These are phyloP conservation scores for Nemopilema nomurai DNA, from an alignment of 30 jellyfish, hydroid and myxozoan species.

Conservation along the genomic window DNA sequence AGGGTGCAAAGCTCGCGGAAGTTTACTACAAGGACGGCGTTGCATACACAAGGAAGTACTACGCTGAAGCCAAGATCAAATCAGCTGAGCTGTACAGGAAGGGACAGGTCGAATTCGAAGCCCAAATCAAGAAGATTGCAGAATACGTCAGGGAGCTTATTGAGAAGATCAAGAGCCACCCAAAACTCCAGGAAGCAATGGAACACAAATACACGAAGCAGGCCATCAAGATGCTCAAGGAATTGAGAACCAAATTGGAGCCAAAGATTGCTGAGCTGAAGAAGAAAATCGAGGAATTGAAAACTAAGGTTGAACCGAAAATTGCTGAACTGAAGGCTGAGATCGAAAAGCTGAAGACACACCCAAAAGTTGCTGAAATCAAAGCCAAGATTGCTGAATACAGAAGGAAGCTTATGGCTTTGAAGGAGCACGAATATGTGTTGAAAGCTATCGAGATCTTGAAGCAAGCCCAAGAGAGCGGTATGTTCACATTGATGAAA, in stretches of 20 bases:
- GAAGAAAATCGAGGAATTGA: conserved; percentile 34
- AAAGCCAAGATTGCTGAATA: conserved; percentile 49
- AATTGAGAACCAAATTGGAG: conserved; percentile 31
- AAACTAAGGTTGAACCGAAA: conserved; percentile 35
- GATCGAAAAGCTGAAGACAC: conserved; percentile 59
- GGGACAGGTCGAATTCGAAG: conserved; percentile 52
- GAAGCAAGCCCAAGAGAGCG: conserved; percentile 72
- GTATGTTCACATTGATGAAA: conserved; percentile 67
- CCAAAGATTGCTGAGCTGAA: conserved; percentile 50
- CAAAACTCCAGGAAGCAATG: conserved; percentile 53
- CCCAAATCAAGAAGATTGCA: conserved; percentile 50
- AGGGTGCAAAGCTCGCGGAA: conserved; percentile 32
- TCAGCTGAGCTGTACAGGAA: conserved; percentile 62
- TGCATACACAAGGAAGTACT: conserved; percentile 35
- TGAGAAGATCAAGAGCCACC: conserved; percentile 70
- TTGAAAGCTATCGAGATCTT: conserved; percentile 34
- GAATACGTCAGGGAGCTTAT: conserved; percentile 45
- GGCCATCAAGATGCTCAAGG: conserved; percentile 43
- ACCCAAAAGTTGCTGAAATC: conserved; percentile 62
- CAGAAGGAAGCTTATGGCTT: conserved; percentile 52
- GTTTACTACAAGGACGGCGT: conserved; percentile 48
- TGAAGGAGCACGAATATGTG: conserved; percentile 49
- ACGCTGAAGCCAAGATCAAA: conserved; percentile 40
- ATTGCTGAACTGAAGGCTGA: conserved; percentile 42
- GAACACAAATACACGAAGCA: conserved; percentile 58